Conservation (phyloP, 1,140 invertebrate genomes). For the Agrilus planipennis region DNA sequence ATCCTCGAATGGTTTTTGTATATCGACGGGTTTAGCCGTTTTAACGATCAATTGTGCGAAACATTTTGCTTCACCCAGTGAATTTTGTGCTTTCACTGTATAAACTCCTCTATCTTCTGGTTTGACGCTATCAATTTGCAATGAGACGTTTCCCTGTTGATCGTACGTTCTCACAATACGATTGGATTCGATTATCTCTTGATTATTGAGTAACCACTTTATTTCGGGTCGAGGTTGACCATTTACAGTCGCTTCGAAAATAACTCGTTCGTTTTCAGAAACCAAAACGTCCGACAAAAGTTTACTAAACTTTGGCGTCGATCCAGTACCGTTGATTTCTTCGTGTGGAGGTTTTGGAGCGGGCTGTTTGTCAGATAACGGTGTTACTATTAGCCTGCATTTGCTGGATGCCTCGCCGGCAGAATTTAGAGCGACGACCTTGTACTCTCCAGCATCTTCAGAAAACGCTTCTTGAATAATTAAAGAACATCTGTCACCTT, state of each 20-base stretch:
- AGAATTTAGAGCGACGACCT: constrained; percentile 69
- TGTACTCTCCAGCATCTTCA: constrained; percentile 68
- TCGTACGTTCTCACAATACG: constrained; percentile 39
- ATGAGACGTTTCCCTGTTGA: constrained; percentile 41
- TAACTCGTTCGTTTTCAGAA: constrained; percentile 54
- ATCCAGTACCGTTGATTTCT: constrained; percentile 29
- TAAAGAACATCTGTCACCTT: constrained; percentile 69
- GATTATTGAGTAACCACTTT: constrained; percentile 63
- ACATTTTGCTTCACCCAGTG: constrained; percentile 64
- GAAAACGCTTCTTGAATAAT: constrained; percentile 61
- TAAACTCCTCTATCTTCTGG: constrained; percentile 64
- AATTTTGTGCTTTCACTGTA: constrained; percentile 59
- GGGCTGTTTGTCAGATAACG: constrained; percentile 26
- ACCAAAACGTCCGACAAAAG: constrained; percentile 54
- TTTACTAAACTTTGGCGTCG: constrained; percentile 56
- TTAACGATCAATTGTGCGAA: constrained; percentile 67
- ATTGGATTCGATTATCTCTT: constrained; percentile 41
- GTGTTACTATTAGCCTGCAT: constrained; percentile 47
- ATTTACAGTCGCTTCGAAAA: constrained; percentile 56
- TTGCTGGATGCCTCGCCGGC: constrained; percentile 65
- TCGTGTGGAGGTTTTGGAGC: constrained; percentile 27
- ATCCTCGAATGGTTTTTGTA: constrained; percentile 39
- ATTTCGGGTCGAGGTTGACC: constrained; percentile 60
- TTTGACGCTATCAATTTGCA: constrained; percentile 44
- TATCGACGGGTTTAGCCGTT: constrained; percentile 35